Percentiles rank a stretch among this genome's conserved stretches.
Conservation (phyloP, 2,113 vertebrate genomes). For the Macrotis lagotis region DNA sequence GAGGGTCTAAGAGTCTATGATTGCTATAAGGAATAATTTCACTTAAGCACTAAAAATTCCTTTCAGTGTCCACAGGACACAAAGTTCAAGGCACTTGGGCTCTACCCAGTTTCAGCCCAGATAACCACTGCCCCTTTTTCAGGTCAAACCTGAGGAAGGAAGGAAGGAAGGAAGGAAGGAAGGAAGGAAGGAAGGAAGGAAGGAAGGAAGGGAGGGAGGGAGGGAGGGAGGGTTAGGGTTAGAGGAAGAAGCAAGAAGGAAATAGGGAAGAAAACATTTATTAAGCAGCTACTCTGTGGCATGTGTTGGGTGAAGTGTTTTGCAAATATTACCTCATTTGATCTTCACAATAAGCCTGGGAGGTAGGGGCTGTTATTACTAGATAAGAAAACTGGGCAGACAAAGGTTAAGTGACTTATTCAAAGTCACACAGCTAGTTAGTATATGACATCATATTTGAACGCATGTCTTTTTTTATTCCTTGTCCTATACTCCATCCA, state of each 20-base stretch:
- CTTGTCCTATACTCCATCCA: no score
- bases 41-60: not conserved
- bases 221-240: no score
- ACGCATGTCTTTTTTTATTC: no score
- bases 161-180: no score
- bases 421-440: not conserved
- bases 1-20: not conserved
- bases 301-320: no score
- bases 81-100: not conserved
- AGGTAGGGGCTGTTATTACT: no score
- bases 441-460: not conserved
- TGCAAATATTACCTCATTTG: no score
- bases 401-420: not conserved
- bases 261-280: not conserved
- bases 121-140: not conserved
- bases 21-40: not conserved
- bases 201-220: not conserved
- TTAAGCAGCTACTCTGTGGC: not conserved
- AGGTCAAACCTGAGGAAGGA: not conserved
- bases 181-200: no score
- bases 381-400: no score
- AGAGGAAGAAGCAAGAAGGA: not conserved
- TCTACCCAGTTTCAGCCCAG: no score
- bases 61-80: not conserved
- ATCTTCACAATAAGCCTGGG: no score